Conservation (phyloP, 2,797 vertebrate species). For the Decapterus maruadsi region DNA sequence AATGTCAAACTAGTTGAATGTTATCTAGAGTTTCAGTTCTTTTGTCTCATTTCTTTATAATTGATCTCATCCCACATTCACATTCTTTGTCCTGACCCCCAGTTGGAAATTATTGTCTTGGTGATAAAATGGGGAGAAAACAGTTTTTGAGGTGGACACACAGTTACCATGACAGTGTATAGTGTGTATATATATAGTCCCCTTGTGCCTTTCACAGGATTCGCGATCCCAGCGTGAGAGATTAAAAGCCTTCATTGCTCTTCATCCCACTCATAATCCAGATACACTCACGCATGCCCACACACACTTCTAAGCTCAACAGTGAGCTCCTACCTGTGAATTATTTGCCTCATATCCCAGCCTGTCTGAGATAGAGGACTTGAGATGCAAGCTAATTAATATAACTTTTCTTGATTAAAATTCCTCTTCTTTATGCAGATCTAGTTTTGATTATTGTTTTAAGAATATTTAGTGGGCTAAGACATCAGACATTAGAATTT, state of each 20-base stretch:
- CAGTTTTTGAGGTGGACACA: not conserved
- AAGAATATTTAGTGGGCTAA: not conserved
- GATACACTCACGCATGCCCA: not conserved
- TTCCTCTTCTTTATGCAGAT: not conserved
- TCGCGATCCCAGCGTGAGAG: constrained; percentile 44
- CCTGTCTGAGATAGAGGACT: constrained; percentile 1
- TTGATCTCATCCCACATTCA: not conserved
- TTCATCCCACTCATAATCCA: constrained; percentile 57
- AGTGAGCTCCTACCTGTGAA: constrained; percentile 13
- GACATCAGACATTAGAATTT: not conserved
- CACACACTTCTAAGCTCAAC: not conserved
- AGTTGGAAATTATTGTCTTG: not conserved
- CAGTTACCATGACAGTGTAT: constrained; percentile 13
- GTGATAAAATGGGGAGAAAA: not conserved
- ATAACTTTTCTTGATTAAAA: not conserved
- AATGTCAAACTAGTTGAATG: too few relatives aligned
- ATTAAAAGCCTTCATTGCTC: constrained; percentile 49
- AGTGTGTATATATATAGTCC: constrained; percentile 9
- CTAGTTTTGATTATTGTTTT: not conserved
- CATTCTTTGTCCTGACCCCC: not conserved
- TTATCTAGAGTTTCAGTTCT: not conserved
- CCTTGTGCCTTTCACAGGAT: constrained; percentile 42
- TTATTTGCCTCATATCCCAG: not conserved
- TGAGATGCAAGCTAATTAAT: not conserved
- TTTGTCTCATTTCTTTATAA: not conserved